phyloP scores from a whole-genome alignment of 2,113 vertebrate genomes.

The Strix uralensis region DNA sequence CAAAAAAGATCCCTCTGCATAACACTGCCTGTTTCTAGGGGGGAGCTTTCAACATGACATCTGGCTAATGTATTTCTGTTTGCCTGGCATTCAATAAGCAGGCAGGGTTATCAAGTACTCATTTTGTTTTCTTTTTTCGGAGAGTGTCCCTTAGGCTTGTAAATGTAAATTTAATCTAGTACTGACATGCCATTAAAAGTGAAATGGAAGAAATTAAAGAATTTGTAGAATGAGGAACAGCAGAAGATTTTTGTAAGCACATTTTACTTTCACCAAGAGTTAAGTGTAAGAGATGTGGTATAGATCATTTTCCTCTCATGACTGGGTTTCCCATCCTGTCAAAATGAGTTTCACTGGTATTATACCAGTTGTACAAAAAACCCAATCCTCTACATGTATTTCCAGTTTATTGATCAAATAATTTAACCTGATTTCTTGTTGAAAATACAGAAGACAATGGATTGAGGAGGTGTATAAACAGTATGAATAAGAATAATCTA shows the following conservation, averaged over 20 bases:
- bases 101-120: not conserved
- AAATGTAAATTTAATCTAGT: not conserved
- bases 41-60: not conserved
- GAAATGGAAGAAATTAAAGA: not conserved
- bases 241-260: not conserved
- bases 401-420: not conserved
- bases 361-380: not conserved
- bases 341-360: not conserved
- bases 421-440: not conserved
- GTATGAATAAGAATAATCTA: not conserved
- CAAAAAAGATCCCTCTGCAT: not conserved
- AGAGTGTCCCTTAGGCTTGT: not conserved
- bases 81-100: not conserved
- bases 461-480: not conserved
- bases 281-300: not conserved
- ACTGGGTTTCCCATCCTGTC: not conserved
- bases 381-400: not conserved
- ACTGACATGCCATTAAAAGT: not conserved
- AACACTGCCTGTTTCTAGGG: not conserved
- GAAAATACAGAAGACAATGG: not conserved
- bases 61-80: conserved; percentile 13
- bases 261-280: not conserved
- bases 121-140: not conserved
- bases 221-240: not conserved
- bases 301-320: not conserved